These are phyloP conservation scores for Volucella zonaria DNA, from an alignment of 2,888 invertebrate species.

Conservation along the genomic window DNA sequence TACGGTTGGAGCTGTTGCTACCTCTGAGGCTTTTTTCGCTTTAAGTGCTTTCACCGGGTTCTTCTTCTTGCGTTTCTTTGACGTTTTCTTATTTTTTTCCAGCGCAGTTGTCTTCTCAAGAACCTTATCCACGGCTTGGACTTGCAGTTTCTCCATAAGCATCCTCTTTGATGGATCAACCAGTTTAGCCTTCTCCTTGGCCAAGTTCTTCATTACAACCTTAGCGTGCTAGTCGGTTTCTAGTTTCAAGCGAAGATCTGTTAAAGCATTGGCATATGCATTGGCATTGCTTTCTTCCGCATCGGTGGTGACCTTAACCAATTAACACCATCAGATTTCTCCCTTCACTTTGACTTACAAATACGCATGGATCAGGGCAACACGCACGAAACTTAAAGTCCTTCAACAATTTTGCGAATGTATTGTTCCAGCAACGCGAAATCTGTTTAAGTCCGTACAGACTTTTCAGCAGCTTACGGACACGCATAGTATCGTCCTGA, in stretches of 20 bases:
- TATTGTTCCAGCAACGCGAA: no score
- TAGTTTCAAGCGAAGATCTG: slow-evolving; percentile 84
- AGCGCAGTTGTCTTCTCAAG: neutral
- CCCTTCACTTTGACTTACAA: no score
- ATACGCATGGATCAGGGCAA: no score
- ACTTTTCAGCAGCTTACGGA: no score
- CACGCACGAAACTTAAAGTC: no score
- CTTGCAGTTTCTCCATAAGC: slow-evolving; percentile 80
- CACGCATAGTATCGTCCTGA: no score
- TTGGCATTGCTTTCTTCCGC: slow-evolving; percentile 85
- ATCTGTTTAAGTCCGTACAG: no score
- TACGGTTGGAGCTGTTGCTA: slow-evolving; percentile 49
- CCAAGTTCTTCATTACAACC: slow-evolving; percentile 73
- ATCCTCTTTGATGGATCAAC: slow-evolving; percentile 75
- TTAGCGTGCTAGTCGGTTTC: slow-evolving; percentile 76
- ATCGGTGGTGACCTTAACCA: slow-evolving; percentile 84
- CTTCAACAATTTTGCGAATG: no score
- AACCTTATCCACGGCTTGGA: slow-evolving; percentile 67
- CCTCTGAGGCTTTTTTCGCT: slow-evolving; percentile 33
- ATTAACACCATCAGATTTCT: no score
- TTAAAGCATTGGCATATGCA: slow-evolving; percentile 87
- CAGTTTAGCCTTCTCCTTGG: slow-evolving; percentile 68
- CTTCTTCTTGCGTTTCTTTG: slow-evolving; percentile 75
- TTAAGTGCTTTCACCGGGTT: slow-evolving; percentile 53
- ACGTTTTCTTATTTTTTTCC: neutral